Conservation (phyloP, 2,888 invertebrate genomes). For the Cheilosia soror region DNA sequence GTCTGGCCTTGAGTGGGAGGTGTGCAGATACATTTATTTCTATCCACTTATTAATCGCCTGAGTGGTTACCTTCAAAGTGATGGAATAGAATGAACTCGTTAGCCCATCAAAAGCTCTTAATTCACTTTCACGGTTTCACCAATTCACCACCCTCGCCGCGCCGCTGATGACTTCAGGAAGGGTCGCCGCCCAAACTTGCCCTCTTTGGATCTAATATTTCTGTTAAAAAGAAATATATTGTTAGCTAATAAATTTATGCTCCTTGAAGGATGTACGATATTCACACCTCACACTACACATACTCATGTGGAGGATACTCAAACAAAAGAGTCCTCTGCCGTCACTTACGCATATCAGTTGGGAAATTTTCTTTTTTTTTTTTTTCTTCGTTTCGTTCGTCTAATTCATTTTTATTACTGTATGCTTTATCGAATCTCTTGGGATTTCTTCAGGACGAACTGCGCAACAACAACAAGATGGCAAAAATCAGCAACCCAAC, state of each 20-base stretch:
- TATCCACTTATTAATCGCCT: slow-evolving; percentile 56
- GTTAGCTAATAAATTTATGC: slow-evolving; percentile 43
- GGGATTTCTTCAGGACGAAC: slow-evolving; percentile 15
- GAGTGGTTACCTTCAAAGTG: slow-evolving; percentile 70
- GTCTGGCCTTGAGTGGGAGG: slow-evolving; percentile 24
- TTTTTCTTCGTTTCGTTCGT: slow-evolving; percentile 39
- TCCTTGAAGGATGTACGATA: slow-evolving; percentile 43
- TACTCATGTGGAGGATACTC: slow-evolving; percentile 8
- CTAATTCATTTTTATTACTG: slow-evolving; percentile 74
- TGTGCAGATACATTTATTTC: slow-evolving; percentile 18
- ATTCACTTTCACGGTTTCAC: slow-evolving; percentile 49
- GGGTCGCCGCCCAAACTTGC: slow-evolving; percentile 9
- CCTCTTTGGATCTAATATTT: neutral
- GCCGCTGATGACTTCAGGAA: neutral
- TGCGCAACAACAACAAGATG: slow-evolving; percentile 7
- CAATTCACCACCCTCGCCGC: neutral
- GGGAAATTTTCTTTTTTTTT: slow-evolving; percentile 45
- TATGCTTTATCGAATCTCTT: slow-evolving; percentile 68
- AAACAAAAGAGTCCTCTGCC: slow-evolving; percentile 50
- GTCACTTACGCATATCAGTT: slow-evolving; percentile 54
- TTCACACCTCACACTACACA: slow-evolving; percentile 46
- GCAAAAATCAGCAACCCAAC: neutral
- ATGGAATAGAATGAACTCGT: slow-evolving; percentile 62
- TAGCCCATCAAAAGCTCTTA: slow-evolving; percentile 63
- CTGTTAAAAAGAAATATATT: slow-evolving; percentile 5